Conservation (phyloP, 2,797 vertebrate species). For the Coregonus ussuriensis region DNA sequence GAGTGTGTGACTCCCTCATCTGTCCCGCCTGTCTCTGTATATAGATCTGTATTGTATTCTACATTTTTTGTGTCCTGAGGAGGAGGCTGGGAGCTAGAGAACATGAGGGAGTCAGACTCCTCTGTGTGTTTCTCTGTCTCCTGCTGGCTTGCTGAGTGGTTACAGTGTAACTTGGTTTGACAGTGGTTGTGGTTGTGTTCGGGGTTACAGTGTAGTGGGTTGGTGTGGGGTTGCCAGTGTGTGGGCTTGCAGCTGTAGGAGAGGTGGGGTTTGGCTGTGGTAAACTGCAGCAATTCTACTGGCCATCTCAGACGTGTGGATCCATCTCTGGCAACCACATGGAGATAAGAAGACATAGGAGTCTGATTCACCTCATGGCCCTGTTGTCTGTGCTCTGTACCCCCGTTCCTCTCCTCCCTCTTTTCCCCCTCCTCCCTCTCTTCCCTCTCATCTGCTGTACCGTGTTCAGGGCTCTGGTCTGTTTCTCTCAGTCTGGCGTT, state of each 20-base stretch:
- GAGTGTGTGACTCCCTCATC: constrained; percentile 26
- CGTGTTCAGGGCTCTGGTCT: constrained; percentile 33
- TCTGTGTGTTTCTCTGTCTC: constrained; percentile 23
- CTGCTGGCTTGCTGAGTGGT: constrained; percentile 16
- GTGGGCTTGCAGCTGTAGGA: constrained; percentile 88
- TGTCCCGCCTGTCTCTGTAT: constrained; percentile 44
- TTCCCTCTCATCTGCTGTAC: constrained; percentile 35
- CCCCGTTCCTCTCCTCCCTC: background rate
- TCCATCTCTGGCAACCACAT: constrained; percentile 86
- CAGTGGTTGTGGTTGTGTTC: background rate
- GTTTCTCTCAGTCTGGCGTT: constrained; percentile 42
- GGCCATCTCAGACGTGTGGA: constrained; percentile 87
- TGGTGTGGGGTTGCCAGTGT: background rate
- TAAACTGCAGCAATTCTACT: constrained; percentile 85
- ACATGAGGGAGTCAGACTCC: constrained; percentile 33
- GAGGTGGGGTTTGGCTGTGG: constrained; percentile 86
- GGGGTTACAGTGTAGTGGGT: constrained; percentile 42
- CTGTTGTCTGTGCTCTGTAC: constrained; percentile 1
- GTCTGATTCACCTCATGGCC: constrained; percentile 5
- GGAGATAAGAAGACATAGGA: constrained; percentile 69
- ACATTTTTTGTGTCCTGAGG: background rate
- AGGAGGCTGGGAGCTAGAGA: background rate
- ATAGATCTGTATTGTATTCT: constrained; percentile 12
- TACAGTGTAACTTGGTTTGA: background rate
- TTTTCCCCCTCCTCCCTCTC: constrained; percentile 12